Evolutionary conservation across 2,888 invertebrate genomes (phyloP), one percentile per base, ranked within the genome.

Genomic region (Tachystola acroxantha): DNA sequence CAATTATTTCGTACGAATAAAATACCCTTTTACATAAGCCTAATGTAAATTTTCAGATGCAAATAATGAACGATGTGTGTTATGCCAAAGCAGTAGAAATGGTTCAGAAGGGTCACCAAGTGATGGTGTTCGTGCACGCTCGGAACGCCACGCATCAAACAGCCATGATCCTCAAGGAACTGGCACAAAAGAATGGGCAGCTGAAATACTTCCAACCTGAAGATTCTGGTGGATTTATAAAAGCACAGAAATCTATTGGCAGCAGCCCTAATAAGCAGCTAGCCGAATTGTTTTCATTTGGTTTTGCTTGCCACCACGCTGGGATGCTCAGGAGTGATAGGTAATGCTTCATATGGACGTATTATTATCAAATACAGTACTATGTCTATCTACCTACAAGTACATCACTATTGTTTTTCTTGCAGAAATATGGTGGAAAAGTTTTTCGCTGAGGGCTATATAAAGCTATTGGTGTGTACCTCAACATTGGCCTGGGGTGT

Each of bases 401-500:
- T 29, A 34, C 29, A 20, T 34, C n/a, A n/a, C n/a, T n/a, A n/a
- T n/a, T n/a, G n/a, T 32, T 26, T 22, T 10, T 25, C 2, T 34
- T 77, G 27, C 59, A 91, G 92, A 49, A 90, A 92, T 60, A 84
- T 96, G 78, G 94, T 96, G 0, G 99, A 99, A 74, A 94, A 94
- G 67, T 93, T 94, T 58, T 99, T 99, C 67, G 82, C 93, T 0
- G 94, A 94, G 38, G 98, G 98, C 0, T 90, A 93, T 45, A 92
- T 97, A 41, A 95, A 93, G 66, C 96, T 95, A 0, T 84, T 99
- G 1, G 95, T 97, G 6, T 99, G 99, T 69, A 99, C 99, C 0
- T 96, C 99, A 0, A 99, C 99, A 0, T 87, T 99, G 19, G 99
- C 99, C 14, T 99, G 99, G 99, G 99, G 99, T 53, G 99, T 99